Percentiles rank a stretch among this genome's conserved stretches.
phyloP scores from a whole-genome alignment of 2,113 vertebrate species.

The Periophthalmus modestus region DNA sequence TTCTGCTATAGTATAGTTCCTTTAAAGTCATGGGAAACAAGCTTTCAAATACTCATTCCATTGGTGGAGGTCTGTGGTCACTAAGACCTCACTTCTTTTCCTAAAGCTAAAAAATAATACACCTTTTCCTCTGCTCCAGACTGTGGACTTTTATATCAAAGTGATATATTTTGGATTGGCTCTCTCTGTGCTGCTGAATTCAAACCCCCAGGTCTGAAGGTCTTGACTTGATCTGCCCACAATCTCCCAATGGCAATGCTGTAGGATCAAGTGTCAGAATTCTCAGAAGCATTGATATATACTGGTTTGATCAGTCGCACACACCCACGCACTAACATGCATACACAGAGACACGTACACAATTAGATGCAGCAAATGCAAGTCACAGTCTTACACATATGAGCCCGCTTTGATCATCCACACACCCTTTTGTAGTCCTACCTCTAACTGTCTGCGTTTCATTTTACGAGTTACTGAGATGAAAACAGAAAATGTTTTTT shows the following conservation, averaged over 20 bases:
- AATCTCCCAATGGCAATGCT: slow-evolving; percentile 56
- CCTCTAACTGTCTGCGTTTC: slow-evolving; percentile 25
- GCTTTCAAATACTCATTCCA: background rate
- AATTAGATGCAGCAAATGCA: slow-evolving; percentile 41
- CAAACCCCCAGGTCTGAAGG: slow-evolving; percentile 56
- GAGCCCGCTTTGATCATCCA: slow-evolving; percentile 64
- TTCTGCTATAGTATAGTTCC: background rate
- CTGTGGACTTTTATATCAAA: slow-evolving; percentile 42
- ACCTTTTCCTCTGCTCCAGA: slow-evolving; percentile 24
- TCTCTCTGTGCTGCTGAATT: slow-evolving; percentile 55
- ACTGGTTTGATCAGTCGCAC: slow-evolving; percentile 64
- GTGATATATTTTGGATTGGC: slow-evolving; percentile 62
- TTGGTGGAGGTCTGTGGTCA: background rate
- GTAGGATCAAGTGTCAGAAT: slow-evolving; percentile 61
- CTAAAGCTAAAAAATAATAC: slow-evolving; percentile 51
- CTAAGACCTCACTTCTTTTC: slow-evolving; percentile 39
- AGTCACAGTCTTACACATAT: slow-evolving; percentile 48
- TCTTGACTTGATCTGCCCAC: slow-evolving; percentile 70
- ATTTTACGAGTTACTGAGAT: slow-evolving; percentile 20
- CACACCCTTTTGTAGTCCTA: slow-evolving; percentile 40
- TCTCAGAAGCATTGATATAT: slow-evolving; percentile 61
- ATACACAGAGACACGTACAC: slow-evolving; percentile 26
- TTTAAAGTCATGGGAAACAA: background rate
- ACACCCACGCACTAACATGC: slow-evolving; percentile 25
- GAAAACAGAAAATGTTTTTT: slow-evolving; percentile 15